Conservation (phyloP, 2,113 vertebrate species). For the Gymnorhina tibicen region DNA sequence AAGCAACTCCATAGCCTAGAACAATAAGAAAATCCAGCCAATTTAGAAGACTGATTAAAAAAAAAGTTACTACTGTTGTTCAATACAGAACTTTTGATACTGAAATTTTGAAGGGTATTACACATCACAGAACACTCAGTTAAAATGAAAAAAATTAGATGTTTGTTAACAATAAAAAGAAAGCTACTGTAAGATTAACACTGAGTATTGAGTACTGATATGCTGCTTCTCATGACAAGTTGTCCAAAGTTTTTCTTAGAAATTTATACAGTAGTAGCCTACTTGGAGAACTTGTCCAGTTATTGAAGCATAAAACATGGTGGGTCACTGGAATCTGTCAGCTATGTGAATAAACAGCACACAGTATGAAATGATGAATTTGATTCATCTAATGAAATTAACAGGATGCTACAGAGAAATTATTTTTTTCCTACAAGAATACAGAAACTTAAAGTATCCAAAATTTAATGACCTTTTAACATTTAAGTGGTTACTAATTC, state of each 20-base stretch:
- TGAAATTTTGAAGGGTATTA: neutral
- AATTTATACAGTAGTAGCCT: neutral
- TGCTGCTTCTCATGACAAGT: neutral
- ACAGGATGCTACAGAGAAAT: neutral
- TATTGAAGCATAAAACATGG: neutral
- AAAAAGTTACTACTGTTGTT: neutral
- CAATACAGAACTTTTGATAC: neutral
- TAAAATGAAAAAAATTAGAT: neutral
- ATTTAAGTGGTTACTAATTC: neutral
- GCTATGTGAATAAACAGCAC: neutral
- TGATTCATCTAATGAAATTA: neutral
- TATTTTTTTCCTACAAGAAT: neutral
- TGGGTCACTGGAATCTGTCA: neutral
- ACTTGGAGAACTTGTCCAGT: neutral
- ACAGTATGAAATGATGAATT: neutral
- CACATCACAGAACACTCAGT: neutral
- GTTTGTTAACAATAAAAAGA: neutral
- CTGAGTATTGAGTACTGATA: neutral
- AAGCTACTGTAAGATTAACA: neutral
- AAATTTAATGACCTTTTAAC: neutral
- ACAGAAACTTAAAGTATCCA: neutral
- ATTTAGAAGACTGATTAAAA: neutral
- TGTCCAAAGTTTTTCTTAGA: neutral
- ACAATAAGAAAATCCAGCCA: neutral
- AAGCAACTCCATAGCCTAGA: constrained; percentile 93